These are phyloP conservation scores for Drosophila paramelanica DNA, from an alignment of 2,888 invertebrate genomes.

Conservation along the genomic window DNA sequence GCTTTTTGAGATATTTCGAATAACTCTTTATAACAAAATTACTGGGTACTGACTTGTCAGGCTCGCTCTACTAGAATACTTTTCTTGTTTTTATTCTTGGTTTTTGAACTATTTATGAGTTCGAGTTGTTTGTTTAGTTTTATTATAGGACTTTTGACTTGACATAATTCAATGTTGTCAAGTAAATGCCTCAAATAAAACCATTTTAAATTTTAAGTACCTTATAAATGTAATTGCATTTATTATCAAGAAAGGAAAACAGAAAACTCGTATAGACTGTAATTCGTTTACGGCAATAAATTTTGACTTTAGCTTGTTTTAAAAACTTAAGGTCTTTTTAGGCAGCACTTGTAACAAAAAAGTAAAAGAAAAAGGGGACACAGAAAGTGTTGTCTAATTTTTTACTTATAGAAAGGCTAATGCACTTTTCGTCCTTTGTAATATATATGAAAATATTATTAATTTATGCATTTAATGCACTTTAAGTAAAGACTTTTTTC, in stretches of 20 bases:
- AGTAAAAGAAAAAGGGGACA: too few species aligned
- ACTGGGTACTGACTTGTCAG: not conserved
- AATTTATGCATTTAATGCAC: too few species aligned
- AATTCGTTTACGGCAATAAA: not conserved
- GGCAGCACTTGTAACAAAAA: too few species aligned
- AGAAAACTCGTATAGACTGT: not conserved
- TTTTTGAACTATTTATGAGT: conserved; percentile 65
- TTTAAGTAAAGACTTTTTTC: too few species aligned
- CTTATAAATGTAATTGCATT: conserved; percentile 10
- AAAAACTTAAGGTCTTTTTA: too few species aligned
- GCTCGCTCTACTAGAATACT: not conserved
- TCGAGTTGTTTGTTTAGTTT: conserved; percentile 59
- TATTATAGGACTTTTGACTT: conserved; percentile 55
- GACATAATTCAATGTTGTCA: conserved; percentile 51
- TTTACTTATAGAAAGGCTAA: too few species aligned
- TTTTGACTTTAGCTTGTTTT: not conserved
- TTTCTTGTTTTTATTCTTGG: conserved; percentile 26
- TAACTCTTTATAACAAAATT: too few species aligned
- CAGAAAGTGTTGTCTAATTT: too few species aligned
- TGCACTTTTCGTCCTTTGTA: too few species aligned
- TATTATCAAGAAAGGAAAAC: not conserved
- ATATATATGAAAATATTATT: too few species aligned
- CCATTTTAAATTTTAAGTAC: conserved; percentile 8
- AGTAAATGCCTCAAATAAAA: conserved; percentile 10
- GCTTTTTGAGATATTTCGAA: too few species aligned